A percentile compares a stretch with the other conserved stretches of the same genome.
Conservation (phyloP, 2,888 invertebrate genomes). For the Graphium colonna region DNA sequence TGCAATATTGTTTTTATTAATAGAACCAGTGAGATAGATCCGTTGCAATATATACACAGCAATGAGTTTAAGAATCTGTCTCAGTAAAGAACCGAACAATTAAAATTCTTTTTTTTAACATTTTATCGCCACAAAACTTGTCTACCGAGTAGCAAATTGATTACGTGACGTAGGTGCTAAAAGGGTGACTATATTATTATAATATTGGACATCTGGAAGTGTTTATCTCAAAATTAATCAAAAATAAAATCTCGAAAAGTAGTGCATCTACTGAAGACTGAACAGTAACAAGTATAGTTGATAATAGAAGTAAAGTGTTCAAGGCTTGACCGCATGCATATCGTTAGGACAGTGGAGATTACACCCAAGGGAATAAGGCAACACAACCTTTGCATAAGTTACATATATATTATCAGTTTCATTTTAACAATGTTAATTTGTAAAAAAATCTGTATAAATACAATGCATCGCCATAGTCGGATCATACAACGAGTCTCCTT, state of each 20-base stretch:
- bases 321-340: conserved; percentile 9
- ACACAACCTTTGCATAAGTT: conserved; percentile 45
- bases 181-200: too few relatives aligned
- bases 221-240: background rate
- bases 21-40: conserved; percentile 5
- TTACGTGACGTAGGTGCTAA: too few relatives aligned
- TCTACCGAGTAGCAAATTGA: too few relatives aligned
- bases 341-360: conserved; percentile 14
- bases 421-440: conserved; percentile 40
- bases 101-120: background rate
- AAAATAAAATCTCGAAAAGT: too few relatives aligned
- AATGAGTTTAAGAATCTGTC: background rate
- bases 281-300: background rate
- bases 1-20: background rate
- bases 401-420: conserved; percentile 43
- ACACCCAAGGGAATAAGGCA: conserved; percentile 40
- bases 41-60: conserved; percentile 11
- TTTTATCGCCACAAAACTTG: too few relatives aligned
- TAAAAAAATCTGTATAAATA: conserved; percentile 34
- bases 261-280: background rate
- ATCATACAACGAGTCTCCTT: conserved; percentile 36
- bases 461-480: conserved; percentile 17
- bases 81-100: background rate
- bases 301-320: background rate
- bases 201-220: too few relatives aligned